These are phyloP conservation scores for Physeter macrocephalus DNA, from an alignment of 2,113 vertebrate genomes.

Conservation along the genomic window DNA sequence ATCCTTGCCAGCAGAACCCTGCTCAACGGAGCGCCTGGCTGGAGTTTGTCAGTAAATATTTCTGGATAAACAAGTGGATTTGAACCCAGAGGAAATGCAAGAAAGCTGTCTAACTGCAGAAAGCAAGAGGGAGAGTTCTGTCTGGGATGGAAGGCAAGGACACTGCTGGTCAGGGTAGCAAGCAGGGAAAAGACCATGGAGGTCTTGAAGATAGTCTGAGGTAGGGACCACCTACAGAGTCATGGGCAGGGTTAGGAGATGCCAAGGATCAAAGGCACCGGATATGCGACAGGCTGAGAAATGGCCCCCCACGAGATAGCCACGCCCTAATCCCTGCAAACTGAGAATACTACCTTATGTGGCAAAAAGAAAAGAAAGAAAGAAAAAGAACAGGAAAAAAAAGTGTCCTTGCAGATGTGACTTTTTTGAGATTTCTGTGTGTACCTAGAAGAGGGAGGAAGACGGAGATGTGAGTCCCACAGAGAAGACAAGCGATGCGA, in stretches of 20 bases:
- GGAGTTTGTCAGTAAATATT: background rate
- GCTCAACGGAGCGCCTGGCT: rapidly evolving
- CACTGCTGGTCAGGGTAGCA: background rate
- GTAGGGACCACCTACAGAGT: background rate
- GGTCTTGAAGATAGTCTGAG: background rate
- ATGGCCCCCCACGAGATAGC: no score
- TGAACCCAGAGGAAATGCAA: background rate
- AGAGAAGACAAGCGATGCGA: background rate
- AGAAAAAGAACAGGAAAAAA: background rate
- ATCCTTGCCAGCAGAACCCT: background rate
- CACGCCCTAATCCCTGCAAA: background rate
- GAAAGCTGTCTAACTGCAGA: no score
- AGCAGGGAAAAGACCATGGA: background rate
- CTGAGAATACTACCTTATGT: background rate
- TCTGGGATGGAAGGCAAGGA: background rate
- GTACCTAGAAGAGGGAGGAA: background rate
- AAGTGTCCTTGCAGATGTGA: background rate
- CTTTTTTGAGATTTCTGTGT: background rate
- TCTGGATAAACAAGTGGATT: background rate
- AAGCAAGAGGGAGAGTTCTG: background rate
- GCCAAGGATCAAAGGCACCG: background rate
- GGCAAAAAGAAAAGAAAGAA: no score
- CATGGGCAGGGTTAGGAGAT: background rate
- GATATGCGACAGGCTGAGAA: background rate
- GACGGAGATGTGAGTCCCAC: background rate